Evolutionary conservation across 2,888 invertebrate species (phyloP).

Genomic region (Desoria tigrina): DNA sequence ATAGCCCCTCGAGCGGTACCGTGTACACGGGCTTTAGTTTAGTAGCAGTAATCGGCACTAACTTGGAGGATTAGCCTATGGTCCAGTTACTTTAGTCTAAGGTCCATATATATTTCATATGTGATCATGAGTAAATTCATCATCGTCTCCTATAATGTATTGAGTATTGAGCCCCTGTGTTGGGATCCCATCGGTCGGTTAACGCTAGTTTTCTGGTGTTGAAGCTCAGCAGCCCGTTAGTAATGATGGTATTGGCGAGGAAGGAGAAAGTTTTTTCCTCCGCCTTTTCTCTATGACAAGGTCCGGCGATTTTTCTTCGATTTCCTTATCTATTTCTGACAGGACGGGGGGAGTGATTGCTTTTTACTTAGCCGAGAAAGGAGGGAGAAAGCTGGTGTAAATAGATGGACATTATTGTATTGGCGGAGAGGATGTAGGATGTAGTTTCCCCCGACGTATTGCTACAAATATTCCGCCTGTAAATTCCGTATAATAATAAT

Average conservation of each 20-base stretch:
- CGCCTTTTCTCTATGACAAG: constrained; percentile 48
- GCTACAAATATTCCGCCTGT: too few species aligned
- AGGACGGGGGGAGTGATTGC: constrained; percentile 51
- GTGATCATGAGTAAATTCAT: constrained; percentile 11
- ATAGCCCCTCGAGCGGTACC: too few species aligned
- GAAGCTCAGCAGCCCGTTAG: constrained; percentile 52
- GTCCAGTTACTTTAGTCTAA: not conserved
- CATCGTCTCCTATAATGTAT: not conserved
- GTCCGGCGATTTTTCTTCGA: constrained; percentile 54
- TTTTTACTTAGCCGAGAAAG: constrained; percentile 31
- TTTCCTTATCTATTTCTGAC: constrained; percentile 54
- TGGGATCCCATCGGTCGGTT: too few species aligned
- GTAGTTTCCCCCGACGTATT: too few species aligned
- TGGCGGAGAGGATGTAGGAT: too few species aligned
- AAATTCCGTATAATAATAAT: too few species aligned
- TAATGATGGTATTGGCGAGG: constrained; percentile 46
- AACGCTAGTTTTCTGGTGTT: constrained; percentile 16
- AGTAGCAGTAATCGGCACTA: too few species aligned
- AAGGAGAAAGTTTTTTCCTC: constrained; percentile 47
- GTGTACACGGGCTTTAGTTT: too few species aligned
- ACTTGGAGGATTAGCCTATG: not conserved
- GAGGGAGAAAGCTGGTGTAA: not conserved
- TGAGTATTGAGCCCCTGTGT: too few species aligned
- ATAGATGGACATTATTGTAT: too few species aligned
- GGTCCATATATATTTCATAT: not conserved